These are phyloP conservation scores for Nemapogon koenigi DNA, from an alignment of 2,888 invertebrate genomes.

Conservation along the genomic window DNA sequence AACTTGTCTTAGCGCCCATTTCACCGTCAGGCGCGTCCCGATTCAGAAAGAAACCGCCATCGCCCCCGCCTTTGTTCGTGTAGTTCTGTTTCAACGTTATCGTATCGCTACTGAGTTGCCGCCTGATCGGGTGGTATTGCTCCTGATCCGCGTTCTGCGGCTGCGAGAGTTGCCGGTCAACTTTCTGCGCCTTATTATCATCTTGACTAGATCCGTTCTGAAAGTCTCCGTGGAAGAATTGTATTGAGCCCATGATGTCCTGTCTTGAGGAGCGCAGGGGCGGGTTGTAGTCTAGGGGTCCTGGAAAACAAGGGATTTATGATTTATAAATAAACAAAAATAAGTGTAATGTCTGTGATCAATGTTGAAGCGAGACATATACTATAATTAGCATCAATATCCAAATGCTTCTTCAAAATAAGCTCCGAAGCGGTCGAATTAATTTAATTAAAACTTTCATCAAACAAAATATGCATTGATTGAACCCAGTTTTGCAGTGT, in stretches of 20 bases:
- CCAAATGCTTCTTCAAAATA: too few species aligned
- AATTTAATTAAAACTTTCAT: too few species aligned
- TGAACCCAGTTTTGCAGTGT: too few species aligned
- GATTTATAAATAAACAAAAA: too few species aligned
- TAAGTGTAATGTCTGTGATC: too few species aligned
- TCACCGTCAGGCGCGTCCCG: constrained; percentile 68
- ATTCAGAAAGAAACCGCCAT: constrained; percentile 46
- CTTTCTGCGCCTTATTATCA: constrained; percentile 41
- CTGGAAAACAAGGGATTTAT: constrained; percentile 22
- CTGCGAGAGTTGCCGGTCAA: constrained; percentile 68
- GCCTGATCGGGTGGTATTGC: constrained; percentile 33
- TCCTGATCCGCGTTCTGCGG: constrained; percentile 36
- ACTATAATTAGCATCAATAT: too few species aligned
- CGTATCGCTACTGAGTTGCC: constrained; percentile 68
- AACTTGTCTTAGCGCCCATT: constrained; percentile 63
- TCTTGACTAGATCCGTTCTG: constrained; percentile 46
- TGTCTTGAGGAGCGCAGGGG: constrained; percentile 77
- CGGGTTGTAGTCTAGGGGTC: constrained; percentile 68
- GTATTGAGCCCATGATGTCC: constrained; percentile 75
- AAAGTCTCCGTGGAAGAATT: constrained; percentile 69
- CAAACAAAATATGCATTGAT: too few species aligned
- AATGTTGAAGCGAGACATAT: too few species aligned
- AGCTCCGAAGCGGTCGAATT: too few species aligned
- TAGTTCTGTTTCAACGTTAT: constrained; percentile 43
- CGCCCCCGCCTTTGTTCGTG: constrained; percentile 43